These are phyloP conservation scores for Aethina tumida DNA, from an alignment of 1,140 invertebrate species.

Conservation along the genomic window DNA sequence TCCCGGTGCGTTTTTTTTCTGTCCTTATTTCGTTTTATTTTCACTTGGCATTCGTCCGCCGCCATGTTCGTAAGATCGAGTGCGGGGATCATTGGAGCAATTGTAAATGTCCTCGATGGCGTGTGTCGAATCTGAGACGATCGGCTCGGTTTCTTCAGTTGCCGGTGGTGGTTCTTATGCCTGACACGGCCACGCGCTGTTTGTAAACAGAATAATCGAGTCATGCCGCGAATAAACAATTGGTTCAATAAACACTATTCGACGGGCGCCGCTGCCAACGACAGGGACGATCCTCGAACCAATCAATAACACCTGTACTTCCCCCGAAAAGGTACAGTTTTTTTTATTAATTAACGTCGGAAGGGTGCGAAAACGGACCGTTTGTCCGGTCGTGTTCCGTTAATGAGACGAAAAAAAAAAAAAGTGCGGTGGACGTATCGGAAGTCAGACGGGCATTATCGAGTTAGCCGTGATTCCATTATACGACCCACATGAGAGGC, in stretches of 20 bases:
- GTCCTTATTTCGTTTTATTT: conserved; percentile 4
- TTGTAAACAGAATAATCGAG: conserved; percentile 33
- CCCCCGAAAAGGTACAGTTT: too few species aligned
- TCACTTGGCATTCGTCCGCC: too few species aligned
- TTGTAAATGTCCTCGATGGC: conserved; percentile 15
- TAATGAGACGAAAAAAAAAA: conserved; percentile 9
- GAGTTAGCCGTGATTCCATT: conserved; percentile 12
- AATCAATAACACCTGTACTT: too few species aligned
- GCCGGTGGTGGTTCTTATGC: conserved; percentile 24
- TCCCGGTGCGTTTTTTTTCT: conserved; percentile 10
- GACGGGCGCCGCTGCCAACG: too few species aligned
- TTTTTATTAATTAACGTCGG: too few species aligned
- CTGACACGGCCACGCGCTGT: conserved; percentile 25
- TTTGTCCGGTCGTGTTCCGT: too few species aligned
- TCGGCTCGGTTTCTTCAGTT: conserved; percentile 11
- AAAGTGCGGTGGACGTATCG: conserved; percentile 5
- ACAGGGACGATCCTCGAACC: too few species aligned
- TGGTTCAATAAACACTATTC: conserved; percentile 8
- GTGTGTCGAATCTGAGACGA: conserved; percentile 12
- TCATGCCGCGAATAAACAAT: conserved; percentile 28
- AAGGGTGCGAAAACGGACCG: too few species aligned
- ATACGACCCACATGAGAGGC: conserved; percentile 11
- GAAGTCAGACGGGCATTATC: conserved; percentile 1
- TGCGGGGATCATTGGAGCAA: conserved; percentile 1
- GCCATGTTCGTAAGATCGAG: conserved; percentile 7